Evolutionary conservation across 2,888 invertebrate genomes (phyloP), one percentile per base, ranked within the genome.

Genomic region (Conops quadrifasciatus): DNA sequence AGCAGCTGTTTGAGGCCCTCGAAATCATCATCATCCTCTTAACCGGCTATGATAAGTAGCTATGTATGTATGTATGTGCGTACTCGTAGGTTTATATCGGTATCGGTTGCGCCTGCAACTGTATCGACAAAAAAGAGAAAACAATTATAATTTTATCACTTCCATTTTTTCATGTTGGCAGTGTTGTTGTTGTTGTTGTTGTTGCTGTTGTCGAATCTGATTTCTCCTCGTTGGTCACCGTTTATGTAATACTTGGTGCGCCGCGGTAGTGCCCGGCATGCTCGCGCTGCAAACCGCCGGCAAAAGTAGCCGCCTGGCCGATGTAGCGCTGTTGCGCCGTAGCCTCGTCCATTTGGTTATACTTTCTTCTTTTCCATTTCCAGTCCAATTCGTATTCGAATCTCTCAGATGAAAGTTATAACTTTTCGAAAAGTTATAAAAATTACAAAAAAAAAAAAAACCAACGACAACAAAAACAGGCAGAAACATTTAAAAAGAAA

Each of bases 351-450:
- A 56, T 15, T 47, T 28, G 47, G 45, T 63, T 24, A 47, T 63
- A 63, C 63, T 63, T 63, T 63, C 63, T 63, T 63, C 45, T 36
- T 43, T 62, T 43, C 62, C 36, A 60, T 62, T 36, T 36, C 36
- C 43, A 36, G 45, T 47, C 28, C 63, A 21, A 47, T 63, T 63
- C 47, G 24, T 53, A 53, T 53, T 26, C 51, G 36, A 13, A 53
- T 66, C 53, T 28, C 36, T 49, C 65, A 49, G 65, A 49, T 53
- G 65, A 49, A 49, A 53, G 51, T 51, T 36, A 36, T 36, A 36
- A 36, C 30, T 53, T 65, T 49, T 49, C 49, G 47, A 49, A 51
- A 65, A 53, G 28, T 30, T 19, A 45, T 45, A 30, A 36, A 13
- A 43, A 24, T 13, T 21, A 19, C 13, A 43, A 63, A 43, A 63